Conservation (phyloP, 1,140 invertebrate species). For the Augochlora pura region DNA sequence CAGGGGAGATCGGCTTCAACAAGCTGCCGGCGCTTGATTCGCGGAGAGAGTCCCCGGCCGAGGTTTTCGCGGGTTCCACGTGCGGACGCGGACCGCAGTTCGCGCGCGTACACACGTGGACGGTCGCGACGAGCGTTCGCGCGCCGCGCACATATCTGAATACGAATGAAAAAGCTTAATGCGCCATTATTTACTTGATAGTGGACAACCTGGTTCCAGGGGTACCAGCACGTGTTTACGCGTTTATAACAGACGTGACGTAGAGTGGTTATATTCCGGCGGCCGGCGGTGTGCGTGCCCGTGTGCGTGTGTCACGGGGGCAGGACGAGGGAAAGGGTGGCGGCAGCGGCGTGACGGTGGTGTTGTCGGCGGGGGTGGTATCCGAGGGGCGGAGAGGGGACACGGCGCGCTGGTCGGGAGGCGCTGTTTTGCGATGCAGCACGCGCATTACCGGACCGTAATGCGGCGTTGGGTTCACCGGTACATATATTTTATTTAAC, state of each 20-base stretch:
- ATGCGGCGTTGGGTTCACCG: slow-evolving; percentile 72
- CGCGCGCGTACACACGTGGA: background rate
- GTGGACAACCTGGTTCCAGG: slow-evolving; percentile 76
- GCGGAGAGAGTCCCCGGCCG: no score
- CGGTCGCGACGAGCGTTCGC: slow-evolving; percentile 33
- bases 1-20: slow-evolving; percentile 3
- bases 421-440: slow-evolving; percentile 75
- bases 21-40: slow-evolving; percentile 46
- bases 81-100: no score
- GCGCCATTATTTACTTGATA: slow-evolving; percentile 80
- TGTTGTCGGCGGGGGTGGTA: slow-evolving; percentile 18
- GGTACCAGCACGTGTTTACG: slow-evolving; percentile 78
- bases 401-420: slow-evolving; percentile 34
- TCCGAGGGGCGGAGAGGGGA: slow-evolving; percentile 6
- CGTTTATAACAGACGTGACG: slow-evolving; percentile 79
- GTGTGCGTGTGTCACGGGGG: background rate
- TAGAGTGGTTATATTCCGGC: slow-evolving; percentile 68
- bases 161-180: slow-evolving; percentile 79
- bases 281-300: slow-evolving; percentile 47
- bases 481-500: slow-evolving; percentile 80
- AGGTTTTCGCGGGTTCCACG: no score
- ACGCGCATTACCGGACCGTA: slow-evolving; percentile 75
- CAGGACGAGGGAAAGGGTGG: slow-evolving; percentile 10
- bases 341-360: slow-evolving; percentile 6
- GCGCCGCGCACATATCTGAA: slow-evolving; percentile 50